These are phyloP conservation scores for Trinorchestia longiramus DNA, from an alignment of 1,140 invertebrate genomes.

Conservation along the genomic window DNA sequence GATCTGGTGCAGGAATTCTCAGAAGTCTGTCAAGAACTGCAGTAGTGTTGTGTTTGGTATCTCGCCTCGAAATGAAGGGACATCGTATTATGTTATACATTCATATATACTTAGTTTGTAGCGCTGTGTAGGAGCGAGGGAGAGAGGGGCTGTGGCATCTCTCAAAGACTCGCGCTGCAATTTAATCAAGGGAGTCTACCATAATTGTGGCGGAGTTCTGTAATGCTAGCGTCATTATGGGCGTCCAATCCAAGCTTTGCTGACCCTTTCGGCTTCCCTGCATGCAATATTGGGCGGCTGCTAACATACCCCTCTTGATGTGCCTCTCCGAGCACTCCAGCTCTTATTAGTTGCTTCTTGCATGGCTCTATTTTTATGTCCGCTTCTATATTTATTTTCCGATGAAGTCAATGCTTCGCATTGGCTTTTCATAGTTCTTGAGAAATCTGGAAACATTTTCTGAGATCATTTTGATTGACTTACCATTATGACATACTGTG, in stretches of 20 bases:
- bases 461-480: background rate
- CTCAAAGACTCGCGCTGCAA: constrained; percentile 10
- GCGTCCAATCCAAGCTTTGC: constrained; percentile 18
- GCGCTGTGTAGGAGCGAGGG: background rate
- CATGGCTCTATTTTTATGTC: background rate
- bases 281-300: background rate
- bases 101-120: background rate
- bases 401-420: background rate
- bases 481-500: background rate
- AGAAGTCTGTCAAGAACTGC: background rate
- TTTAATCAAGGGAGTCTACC: constrained; percentile 48
- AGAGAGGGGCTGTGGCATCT: background rate
- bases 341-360: background rate
- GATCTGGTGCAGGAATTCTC: background rate
- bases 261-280: constrained; percentile 3
- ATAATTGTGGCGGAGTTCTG: constrained; percentile 31
- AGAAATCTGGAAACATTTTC: background rate
- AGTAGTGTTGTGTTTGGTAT: background rate
- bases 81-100: background rate
- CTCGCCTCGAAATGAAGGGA: background rate
- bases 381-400: background rate
- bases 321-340: background rate
- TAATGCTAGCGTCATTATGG: constrained; percentile 44
- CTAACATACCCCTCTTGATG: constrained; percentile 25
- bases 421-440: background rate